Conservation (phyloP, 53 echinoderm and acorn worm genomes). For the Holothuria scabra region DNA sequence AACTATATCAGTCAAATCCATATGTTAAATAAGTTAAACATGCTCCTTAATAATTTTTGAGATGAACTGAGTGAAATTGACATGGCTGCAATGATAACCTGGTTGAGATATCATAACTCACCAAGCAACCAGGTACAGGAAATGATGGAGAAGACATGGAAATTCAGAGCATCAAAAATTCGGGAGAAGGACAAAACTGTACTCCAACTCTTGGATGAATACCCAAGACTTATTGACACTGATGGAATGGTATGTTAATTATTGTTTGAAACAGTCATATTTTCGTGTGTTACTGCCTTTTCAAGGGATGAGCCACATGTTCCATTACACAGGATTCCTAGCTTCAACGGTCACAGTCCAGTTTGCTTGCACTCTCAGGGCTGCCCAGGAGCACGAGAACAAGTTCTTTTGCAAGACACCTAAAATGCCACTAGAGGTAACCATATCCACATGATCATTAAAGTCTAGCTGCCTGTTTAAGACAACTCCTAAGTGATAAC, state of each 20-base stretch:
- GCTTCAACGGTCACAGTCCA: too few relatives aligned
- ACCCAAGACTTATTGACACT: conserved; percentile 13
- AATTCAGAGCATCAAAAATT: conserved; percentile 1
- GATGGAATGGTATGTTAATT: conserved; percentile 19
- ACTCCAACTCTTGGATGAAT: conserved; percentile 12
- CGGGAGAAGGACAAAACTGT: conserved; percentile 21
- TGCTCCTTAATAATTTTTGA: not conserved
- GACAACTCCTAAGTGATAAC: too few relatives aligned
- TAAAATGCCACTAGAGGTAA: too few relatives aligned
- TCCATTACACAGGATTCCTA: too few relatives aligned
- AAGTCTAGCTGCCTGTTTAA: too few relatives aligned
- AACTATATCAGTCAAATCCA: too few relatives aligned
- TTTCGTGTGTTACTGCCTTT: conserved; percentile 1
- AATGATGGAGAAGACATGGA: conserved; percentile 9
- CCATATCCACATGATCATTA: too few relatives aligned
- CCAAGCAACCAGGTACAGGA: not conserved
- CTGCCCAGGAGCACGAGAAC: too few relatives aligned
- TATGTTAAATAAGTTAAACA: too few relatives aligned
- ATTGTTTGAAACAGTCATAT: not conserved
- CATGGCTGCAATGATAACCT: conserved; percentile 1
- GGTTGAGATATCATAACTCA: conserved; percentile 12
- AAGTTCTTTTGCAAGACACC: too few relatives aligned
- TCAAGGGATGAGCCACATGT: not conserved
- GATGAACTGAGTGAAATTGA: conserved; percentile 16
- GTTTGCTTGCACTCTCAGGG: too few relatives aligned